phyloP scores from a whole-genome alignment of 2,797 vertebrate genomes.

The Anableps anableps region DNA sequence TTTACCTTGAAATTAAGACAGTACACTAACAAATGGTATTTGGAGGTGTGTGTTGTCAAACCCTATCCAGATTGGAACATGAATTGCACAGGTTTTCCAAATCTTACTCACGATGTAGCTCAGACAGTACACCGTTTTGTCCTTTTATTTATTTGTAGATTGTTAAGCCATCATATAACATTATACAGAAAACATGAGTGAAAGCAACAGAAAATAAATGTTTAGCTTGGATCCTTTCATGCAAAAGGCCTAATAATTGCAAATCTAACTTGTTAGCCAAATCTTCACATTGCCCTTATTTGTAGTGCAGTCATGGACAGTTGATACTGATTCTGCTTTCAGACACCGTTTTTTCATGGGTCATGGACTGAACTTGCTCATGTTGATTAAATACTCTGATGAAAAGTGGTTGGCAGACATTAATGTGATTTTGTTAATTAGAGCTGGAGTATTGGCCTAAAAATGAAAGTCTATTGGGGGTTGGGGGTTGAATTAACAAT shows the following conservation, averaged over 20 bases:
- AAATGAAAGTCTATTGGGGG: background rate
- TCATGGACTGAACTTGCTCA: background rate
- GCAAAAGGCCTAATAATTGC: background rate
- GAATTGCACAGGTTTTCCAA: background rate
- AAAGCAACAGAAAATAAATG: background rate
- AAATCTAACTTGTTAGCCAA: background rate
- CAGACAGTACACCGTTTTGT: background rate
- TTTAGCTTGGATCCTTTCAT: background rate
- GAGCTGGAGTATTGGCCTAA: background rate
- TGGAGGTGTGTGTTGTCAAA: background rate
- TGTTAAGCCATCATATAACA: background rate
- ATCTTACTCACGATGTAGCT: background rate
- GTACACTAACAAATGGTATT: too few species aligned
- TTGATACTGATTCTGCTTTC: background rate
- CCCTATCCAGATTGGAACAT: background rate
- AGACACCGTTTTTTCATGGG: background rate
- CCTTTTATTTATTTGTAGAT: background rate
- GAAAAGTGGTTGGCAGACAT: slow-evolving; percentile 1
- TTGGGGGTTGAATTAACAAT: background rate
- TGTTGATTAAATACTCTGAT: background rate
- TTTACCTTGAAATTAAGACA: too few species aligned
- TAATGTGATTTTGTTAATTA: slow-evolving; percentile 3
- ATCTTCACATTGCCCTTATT: background rate
- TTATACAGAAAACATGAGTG: background rate
- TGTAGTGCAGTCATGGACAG: background rate